phyloP scores from a whole-genome alignment of 2,113 vertebrate genomes.

The Mus pahari region DNA sequence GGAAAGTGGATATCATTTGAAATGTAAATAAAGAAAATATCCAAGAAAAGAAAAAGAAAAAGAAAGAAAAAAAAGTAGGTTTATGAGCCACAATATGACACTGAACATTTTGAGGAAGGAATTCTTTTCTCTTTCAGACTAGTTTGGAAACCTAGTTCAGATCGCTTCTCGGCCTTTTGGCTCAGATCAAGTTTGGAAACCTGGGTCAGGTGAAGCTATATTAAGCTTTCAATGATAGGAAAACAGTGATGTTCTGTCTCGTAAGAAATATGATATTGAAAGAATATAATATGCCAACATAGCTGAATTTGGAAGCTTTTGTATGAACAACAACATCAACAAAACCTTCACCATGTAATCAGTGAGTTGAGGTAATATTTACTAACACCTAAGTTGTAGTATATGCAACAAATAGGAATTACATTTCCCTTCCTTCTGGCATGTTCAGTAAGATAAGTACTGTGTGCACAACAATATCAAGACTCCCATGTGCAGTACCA shows the following conservation, averaged over 20 bases:
- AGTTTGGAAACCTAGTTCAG: neutral
- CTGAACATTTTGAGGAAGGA: neutral
- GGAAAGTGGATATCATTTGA: no score
- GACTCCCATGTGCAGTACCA: neutral
- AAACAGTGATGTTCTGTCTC: neutral
- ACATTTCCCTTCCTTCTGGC: neutral
- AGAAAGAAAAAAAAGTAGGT: neutral
- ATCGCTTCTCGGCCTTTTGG: no score
- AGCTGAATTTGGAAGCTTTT: neutral
- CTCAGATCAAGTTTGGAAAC: no score
- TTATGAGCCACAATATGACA: neutral
- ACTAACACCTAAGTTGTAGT: neutral
- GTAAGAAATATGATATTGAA: neutral
- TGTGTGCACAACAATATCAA: neutral
- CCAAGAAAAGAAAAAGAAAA: no score
- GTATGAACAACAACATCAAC: neutral
- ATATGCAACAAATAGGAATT: neutral
- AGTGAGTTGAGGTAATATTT: neutral
- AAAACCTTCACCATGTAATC: neutral
- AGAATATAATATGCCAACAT: neutral
- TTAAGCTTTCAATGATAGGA: neutral
- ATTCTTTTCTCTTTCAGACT: neutral
- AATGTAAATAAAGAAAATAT: no score
- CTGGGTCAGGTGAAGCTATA: neutral
- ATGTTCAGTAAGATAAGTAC: neutral